Evolutionary conservation across 2,113 vertebrate genomes (phyloP), one percentile per base, ranked within the genome.

Genomic region (Salvator merianae): DNA sequence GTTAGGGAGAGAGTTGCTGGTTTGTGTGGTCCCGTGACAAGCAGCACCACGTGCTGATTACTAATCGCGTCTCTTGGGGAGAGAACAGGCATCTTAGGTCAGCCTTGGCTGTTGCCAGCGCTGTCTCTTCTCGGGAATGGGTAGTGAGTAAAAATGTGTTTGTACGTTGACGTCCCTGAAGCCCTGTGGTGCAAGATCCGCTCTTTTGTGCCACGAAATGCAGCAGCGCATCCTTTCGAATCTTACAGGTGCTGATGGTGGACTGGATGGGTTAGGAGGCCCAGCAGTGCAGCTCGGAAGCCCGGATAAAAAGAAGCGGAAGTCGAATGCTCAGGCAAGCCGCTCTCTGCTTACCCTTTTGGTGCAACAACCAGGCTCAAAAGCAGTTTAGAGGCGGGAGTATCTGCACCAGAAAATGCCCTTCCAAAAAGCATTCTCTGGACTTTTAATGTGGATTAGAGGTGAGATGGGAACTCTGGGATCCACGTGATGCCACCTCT

Each of bases 231-330:
- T 76, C 79, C 30, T 75, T 94, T 93, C 84, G 40, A 88, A 86
- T 89, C 89, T 96, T 93, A 38, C 88, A 97, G 97, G 96, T 95
- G 96, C 95, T 92, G 96, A 97, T 83, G 94, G 95, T 92, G 96
- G 95, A 93, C 95, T 97, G 95, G 97, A 97, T 88, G 96, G 93
- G 89, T 95, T 97, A 96, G 96, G 96, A 94, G 96, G 96, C 88
- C 94, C 96, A 69, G 94, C 95, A 85, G 92, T 96, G 82, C 96
- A 96, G 3, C 94, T 97, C 76, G 96, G 95, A 91, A 97, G 97
- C 89, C 96, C 97, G 7, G 97, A 97, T 91, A 97, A 97, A 95
- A 98, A 97, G 94, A 97, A 96, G 82, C 96, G 96, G 91, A 97
- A 96, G 92, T 89, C 95, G 55, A 97, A 92, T 47, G 73, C 95